phyloP scores from a whole-genome alignment of 1,140 invertebrate genomes.

The Marisa cornuarietis region DNA sequence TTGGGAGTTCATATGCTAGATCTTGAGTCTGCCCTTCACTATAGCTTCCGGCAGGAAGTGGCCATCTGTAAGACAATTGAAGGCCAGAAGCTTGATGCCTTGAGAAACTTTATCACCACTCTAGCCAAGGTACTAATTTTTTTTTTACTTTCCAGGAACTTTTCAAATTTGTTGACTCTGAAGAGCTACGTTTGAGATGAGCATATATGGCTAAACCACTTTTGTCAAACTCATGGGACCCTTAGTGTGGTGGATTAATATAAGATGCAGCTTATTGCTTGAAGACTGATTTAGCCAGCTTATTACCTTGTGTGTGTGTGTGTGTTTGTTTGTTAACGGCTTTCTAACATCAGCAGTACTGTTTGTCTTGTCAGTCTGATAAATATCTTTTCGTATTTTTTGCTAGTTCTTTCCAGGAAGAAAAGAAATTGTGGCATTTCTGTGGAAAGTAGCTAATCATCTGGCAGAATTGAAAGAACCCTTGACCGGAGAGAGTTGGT shows the following conservation, averaged over 20 bases:
- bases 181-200: too few relatives aligned
- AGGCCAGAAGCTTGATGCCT: conserved; percentile 76
- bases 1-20: conserved; percentile 80
- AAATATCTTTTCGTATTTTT: background rate
- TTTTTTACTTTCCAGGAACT: too few relatives aligned
- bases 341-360: background rate
- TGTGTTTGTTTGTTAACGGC: background rate
- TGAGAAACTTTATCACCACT: conserved; percentile 78
- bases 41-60: conserved; percentile 84
- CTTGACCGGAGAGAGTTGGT: conserved; percentile 50
- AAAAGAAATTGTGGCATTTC: conserved; percentile 72
- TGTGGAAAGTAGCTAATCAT: conserved; percentile 64
- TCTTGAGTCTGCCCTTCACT: conserved; percentile 83
- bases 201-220: too few relatives aligned
- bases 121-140: conserved; percentile 68
- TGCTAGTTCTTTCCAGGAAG: conserved; percentile 77
- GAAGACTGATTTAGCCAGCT: background rate
- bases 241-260: too few relatives aligned
- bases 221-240: too few relatives aligned
- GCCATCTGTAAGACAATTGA: conserved; percentile 74
- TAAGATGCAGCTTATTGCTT: too few relatives aligned
- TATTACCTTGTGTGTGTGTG: background rate
- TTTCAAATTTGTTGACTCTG: too few relatives aligned
- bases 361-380: background rate
- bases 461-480: conserved; percentile 27